Conservation (phyloP, 1,140 invertebrate species). For the Heliothis subflexa region DNA sequence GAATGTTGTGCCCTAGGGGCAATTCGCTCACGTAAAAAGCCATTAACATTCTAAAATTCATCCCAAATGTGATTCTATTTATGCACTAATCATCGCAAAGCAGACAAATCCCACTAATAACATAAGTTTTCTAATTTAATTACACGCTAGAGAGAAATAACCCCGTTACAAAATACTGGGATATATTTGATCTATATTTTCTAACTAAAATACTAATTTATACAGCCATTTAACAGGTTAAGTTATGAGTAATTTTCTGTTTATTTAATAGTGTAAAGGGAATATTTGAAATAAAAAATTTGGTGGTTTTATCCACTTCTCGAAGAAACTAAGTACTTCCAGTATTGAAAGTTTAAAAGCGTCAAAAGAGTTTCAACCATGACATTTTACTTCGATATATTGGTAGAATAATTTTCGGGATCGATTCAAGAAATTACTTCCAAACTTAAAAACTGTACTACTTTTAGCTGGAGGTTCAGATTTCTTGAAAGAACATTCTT, state of each 20-base stretch:
- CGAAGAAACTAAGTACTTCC: too few species aligned
- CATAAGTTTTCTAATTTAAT: slow-evolving; percentile 4
- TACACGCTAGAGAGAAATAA: background rate
- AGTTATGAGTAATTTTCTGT: background rate
- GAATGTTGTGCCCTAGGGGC: too few species aligned
- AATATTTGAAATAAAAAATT: slow-evolving; percentile 29
- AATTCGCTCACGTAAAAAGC: too few species aligned
- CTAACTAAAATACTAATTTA: slow-evolving; percentile 14
- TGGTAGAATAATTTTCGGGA: too few species aligned
- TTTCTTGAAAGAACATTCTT: too few species aligned
- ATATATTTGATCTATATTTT: slow-evolving; percentile 19
- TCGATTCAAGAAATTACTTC: too few species aligned
- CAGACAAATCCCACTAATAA: background rate
- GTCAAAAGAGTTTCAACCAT: too few species aligned
- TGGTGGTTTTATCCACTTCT: too few species aligned
- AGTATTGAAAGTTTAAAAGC: too few species aligned
- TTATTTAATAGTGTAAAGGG: slow-evolving; percentile 1
- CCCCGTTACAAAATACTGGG: slow-evolving; percentile 5
- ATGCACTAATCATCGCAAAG: background rate
- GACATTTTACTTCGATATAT: too few species aligned
- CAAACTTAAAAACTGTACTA: too few species aligned
- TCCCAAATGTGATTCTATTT: background rate
- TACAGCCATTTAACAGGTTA: background rate
- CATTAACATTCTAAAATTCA: background rate
- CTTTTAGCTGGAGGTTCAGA: too few species aligned